Conservation (phyloP, 1,140 invertebrate species). For the Leptopilina clavipes region DNA sequence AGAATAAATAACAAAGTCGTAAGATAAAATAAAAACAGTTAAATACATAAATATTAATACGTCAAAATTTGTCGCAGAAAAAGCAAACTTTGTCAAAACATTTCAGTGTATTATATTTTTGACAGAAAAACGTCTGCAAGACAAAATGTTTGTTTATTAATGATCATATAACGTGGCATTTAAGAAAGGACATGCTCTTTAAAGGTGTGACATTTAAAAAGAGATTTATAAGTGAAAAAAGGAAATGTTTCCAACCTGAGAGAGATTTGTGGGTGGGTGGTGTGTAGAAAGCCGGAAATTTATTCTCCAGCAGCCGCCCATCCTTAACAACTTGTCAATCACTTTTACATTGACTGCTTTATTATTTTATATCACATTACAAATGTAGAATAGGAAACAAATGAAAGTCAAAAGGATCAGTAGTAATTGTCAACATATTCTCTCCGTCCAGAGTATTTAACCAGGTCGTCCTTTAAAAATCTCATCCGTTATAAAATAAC, state of each 20-base stretch:
- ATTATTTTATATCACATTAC: not conserved
- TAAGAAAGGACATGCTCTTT: not conserved
- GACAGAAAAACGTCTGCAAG: not conserved
- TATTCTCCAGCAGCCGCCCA: conserved; percentile 24
- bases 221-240: not conserved
- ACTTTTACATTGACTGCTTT: not conserved
- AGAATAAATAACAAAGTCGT: no score
- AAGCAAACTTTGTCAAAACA: not conserved
- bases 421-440: not conserved
- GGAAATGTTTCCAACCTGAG: not conserved
- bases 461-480: not conserved
- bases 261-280: conserved; percentile 8
- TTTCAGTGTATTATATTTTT: no score
- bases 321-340: conserved; percentile 6
- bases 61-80: not conserved
- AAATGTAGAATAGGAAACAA: not conserved
- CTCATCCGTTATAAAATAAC: not conserved
- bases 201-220: not conserved
- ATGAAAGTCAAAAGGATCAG: conserved; percentile 22
- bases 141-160: not conserved
- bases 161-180: not conserved
- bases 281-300: conserved; percentile 22
- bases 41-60: not conserved
- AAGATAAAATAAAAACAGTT: not conserved
- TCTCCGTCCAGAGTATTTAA: no score